These are phyloP conservation scores for Melikaiella ostensackeni DNA, from an alignment of 2,888 invertebrate genomes.

Conservation along the genomic window DNA sequence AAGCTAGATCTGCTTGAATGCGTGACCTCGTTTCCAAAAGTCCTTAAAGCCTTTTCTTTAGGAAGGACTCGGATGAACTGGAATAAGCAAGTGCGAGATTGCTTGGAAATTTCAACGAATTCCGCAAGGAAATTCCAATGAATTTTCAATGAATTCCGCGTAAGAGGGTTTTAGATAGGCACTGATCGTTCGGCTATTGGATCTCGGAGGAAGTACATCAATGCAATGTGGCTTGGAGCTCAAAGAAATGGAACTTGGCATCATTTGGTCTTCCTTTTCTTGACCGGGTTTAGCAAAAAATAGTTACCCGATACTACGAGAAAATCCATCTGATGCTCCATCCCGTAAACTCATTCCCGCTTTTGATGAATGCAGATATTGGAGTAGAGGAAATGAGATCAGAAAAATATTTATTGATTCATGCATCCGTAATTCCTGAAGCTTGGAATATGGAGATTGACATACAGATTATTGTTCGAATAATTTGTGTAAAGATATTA, in stretches of 20 bases:
- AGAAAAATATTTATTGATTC: not conserved
- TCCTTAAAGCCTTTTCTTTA: conserved; percentile 35
- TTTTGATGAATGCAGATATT: not conserved
- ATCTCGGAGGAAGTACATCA: not conserved
- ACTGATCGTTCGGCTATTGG: not conserved
- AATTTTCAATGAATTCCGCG: conserved; percentile 10
- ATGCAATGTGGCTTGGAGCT: not conserved
- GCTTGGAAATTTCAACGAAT: conserved; percentile 23
- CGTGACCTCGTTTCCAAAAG: conserved; percentile 35
- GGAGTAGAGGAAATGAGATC: not conserved
- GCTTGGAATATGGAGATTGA: not conserved
- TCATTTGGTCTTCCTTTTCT: not conserved
- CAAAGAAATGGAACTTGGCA: not conserved
- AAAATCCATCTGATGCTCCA: not conserved
- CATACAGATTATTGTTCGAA: too few relatives aligned
- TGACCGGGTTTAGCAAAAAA: not conserved
- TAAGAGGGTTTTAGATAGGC: not conserved
- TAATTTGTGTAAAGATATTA: too few relatives aligned
- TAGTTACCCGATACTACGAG: not conserved
- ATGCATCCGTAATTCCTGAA: not conserved
- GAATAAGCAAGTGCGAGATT: conserved; percentile 27
- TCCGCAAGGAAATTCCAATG: conserved; percentile 24
- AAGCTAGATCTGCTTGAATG: conserved; percentile 14
- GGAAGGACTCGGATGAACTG: conserved; percentile 24
- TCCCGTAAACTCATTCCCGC: not conserved